Percentiles rank a stretch among this genome's conserved stretches.
These are phyloP conservation scores for Heliocidaris tuberculata DNA, from an alignment of 35 echinoderm and acorn worm species.

Conservation along the genomic window DNA sequence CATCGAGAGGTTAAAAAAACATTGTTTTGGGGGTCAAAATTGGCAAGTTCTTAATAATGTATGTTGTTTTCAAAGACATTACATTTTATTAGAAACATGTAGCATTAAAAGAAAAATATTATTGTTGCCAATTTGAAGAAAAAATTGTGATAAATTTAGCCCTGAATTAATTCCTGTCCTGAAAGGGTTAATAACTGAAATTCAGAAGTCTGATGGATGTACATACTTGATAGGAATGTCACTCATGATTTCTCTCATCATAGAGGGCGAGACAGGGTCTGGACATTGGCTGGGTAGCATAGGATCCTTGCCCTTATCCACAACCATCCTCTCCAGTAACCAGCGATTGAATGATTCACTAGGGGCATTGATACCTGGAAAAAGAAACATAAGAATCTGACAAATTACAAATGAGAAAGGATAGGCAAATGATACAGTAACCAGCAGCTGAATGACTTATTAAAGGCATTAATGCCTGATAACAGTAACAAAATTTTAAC, in stretches of 20 bases:
- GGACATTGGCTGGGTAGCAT: slow-evolving; percentile 86
- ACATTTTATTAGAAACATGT: too few relatives aligned
- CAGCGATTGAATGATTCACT: slow-evolving; percentile 95
- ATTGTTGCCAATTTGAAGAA: too few relatives aligned
- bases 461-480: too few relatives aligned
- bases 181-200: too few relatives aligned
- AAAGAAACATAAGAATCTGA: background rate
- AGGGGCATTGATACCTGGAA: slow-evolving; percentile 81
- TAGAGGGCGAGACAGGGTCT: slow-evolving; percentile 67
- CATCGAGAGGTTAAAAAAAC: too few relatives aligned
- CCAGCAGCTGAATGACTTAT: background rate
- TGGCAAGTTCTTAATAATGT: too few relatives aligned
- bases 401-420: background rate
- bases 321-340: slow-evolving; percentile 90
- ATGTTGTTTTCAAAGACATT: too few relatives aligned
- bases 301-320: slow-evolving; percentile 90
- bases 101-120: too few relatives aligned
- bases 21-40: too few relatives aligned
- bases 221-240: slow-evolving; percentile 94
- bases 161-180: too few relatives aligned
- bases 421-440: background rate
- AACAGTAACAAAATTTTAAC: too few relatives aligned
- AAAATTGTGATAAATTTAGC: too few relatives aligned
- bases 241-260: slow-evolving; percentile 96
- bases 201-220: background rate